phyloP scores from a whole-genome alignment of 2,797 vertebrate genomes.

The Acipenser oxyrinchus region DNA sequence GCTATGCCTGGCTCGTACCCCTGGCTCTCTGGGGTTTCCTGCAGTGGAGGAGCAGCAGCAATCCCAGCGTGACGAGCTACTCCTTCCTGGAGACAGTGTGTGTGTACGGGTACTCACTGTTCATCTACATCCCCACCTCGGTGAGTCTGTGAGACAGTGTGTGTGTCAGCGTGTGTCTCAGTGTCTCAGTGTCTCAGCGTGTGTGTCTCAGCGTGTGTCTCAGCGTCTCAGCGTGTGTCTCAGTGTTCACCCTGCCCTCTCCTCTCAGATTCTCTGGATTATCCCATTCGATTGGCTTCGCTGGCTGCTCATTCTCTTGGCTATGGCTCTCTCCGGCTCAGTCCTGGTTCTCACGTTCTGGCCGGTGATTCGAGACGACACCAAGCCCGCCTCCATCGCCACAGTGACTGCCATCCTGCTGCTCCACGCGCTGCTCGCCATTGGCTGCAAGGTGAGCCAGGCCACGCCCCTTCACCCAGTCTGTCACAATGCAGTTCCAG shows the following conservation, averaged over 20 bases:
- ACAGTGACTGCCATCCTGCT: slow-evolving; percentile 55
- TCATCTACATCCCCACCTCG: slow-evolving; percentile 74
- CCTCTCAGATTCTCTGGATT: slow-evolving; percentile 68
- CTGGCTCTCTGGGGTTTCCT: slow-evolving; percentile 76
- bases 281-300: slow-evolving; percentile 62
- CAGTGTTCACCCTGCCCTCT: neutral
- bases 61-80: slow-evolving; percentile 54
- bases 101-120: slow-evolving; percentile 79
- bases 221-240: too few species aligned
- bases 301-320: slow-evolving; percentile 65
- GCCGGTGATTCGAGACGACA: slow-evolving; percentile 68
- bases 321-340: slow-evolving; percentile 63
- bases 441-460: slow-evolving; percentile 71
- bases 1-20: slow-evolving; percentile 77
- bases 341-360: slow-evolving; percentile 73
- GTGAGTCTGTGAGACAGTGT: slow-evolving; percentile 51
- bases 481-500: neutral
- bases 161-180: too few species aligned
- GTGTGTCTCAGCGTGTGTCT: too few species aligned
- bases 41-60: slow-evolving; percentile 62
- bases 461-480: neutral
- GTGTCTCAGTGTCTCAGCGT: too few species aligned
- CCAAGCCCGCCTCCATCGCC: slow-evolving; percentile 49
- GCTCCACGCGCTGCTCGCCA: slow-evolving; percentile 67
- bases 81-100: slow-evolving; percentile 80